phyloP scores from a whole-genome alignment of 2,888 invertebrate species.

The Rhingia campestris region DNA sequence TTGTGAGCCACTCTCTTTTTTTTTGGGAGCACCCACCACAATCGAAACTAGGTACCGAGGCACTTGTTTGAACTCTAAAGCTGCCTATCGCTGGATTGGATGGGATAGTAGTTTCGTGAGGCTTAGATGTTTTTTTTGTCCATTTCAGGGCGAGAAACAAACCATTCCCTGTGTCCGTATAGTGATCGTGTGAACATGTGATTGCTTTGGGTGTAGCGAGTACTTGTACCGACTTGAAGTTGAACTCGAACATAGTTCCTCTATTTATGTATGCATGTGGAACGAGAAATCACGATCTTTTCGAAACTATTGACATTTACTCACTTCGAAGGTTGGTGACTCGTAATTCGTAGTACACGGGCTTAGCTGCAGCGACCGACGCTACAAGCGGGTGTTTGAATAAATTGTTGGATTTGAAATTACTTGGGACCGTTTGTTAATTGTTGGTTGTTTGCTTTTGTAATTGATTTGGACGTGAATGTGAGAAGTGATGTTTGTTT shows the following conservation, averaged over 20 bases:
- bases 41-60: constrained; percentile 14
- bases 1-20: constrained; percentile 46
- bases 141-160: constrained; percentile 27
- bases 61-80: constrained; percentile 56
- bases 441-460: constrained; percentile 70
- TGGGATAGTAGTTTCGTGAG: constrained; percentile 29
- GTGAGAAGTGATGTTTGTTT: constrained; percentile 39
- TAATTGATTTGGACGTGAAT: constrained; percentile 65
- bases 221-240: constrained; percentile 31
- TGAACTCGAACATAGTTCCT: constrained; percentile 27
- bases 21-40: constrained; percentile 66
- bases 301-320: constrained; percentile 70
- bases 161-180: constrained; percentile 4
- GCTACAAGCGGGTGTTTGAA: constrained; percentile 48
- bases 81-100: constrained; percentile 14
- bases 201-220: constrained; percentile 55
- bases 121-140: constrained; percentile 31
- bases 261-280: constrained; percentile 55
- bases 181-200: constrained; percentile 54
- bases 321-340: constrained; percentile 62
- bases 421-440: constrained; percentile 70
- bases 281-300: constrained; percentile 69
- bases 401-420: constrained; percentile 65
- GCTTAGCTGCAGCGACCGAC: neutral
- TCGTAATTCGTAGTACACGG: constrained; percentile 43